Conservation (phyloP, 2,888 invertebrate species). For the Ochropleura plecta region DNA sequence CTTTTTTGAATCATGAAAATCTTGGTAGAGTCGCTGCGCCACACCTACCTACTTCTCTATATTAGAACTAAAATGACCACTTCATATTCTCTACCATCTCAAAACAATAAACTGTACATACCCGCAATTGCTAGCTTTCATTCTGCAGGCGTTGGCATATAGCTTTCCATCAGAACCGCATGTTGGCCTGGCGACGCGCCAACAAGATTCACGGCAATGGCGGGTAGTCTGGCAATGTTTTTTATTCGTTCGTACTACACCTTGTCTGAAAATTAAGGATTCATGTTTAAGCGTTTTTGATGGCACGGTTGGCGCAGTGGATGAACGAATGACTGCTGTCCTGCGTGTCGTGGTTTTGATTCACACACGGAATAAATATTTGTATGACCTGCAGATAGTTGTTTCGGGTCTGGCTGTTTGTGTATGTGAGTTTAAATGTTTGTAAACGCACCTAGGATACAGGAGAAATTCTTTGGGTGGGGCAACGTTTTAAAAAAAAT, state of each 20-base stretch:
- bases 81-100: background rate
- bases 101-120: conserved; percentile 73
- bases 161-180: conserved; percentile 97
- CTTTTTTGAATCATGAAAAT: too few relatives aligned
- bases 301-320: background rate
- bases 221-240: conserved; percentile 97
- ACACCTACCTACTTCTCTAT: too few relatives aligned
- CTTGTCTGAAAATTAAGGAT: conserved; percentile 91
- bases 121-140: conserved; percentile 98
- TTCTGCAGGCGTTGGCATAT: conserved; percentile 97
- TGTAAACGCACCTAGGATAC: background rate
- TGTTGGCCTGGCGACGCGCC: conserved; percentile 96
- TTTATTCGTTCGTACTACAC: conserved; percentile 96
- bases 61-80: background rate
- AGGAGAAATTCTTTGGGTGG: background rate
- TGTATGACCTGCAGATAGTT: background rate
- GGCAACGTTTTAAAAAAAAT: background rate
- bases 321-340: background rate
- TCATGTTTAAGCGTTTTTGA: background rate
- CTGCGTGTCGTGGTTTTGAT: background rate
- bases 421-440: background rate
- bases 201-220: conserved; percentile 97
- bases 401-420: background rate
- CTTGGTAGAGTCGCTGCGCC: too few relatives aligned
- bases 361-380: background rate